Conservation (phyloP, 2,888 invertebrate species). For the Lypha dubia region DNA sequence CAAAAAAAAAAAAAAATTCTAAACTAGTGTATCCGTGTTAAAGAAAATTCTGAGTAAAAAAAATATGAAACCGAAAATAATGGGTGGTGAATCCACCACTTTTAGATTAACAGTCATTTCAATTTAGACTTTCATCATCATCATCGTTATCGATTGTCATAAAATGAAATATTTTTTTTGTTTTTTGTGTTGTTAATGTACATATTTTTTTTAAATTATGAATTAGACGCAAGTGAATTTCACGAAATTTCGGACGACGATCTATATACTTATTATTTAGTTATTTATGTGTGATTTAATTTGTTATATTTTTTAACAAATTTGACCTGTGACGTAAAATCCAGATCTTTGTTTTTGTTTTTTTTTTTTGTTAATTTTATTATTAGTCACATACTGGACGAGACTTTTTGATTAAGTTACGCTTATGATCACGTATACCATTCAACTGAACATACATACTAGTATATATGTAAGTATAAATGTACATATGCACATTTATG, state of each 20-base stretch:
- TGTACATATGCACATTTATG: neutral
- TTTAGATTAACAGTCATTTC: conserved; percentile 1
- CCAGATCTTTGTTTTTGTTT: neutral
- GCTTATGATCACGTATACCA: conserved; percentile 48
- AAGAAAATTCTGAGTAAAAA: no score
- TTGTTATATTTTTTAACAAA: conserved; percentile 12
- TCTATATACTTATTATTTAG: neutral
- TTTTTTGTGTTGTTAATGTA: neutral
- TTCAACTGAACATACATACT: conserved; percentile 1
- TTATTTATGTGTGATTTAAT: conserved; percentile 10
- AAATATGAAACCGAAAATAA: no score
- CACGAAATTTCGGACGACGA: conserved; percentile 10
- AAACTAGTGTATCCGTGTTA: no score
- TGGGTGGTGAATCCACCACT: no score
- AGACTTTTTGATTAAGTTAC: neutral
- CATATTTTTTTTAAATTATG: neutral
- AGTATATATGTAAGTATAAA: neutral
- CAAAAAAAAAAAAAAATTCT: no score
- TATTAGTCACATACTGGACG: conserved; percentile 24
- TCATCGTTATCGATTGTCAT: neutral
- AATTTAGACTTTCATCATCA: conserved; percentile 36
- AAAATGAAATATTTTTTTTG: neutral
- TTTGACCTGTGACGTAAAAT: conserved; percentile 42
- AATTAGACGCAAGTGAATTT: conserved; percentile 13
- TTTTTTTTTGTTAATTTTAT: no score